Evolutionary conservation across 2,113 vertebrate genomes (phyloP), one percentile per base, ranked within the genome.

Genomic region (Poeciliopsis retropinna): DNA sequence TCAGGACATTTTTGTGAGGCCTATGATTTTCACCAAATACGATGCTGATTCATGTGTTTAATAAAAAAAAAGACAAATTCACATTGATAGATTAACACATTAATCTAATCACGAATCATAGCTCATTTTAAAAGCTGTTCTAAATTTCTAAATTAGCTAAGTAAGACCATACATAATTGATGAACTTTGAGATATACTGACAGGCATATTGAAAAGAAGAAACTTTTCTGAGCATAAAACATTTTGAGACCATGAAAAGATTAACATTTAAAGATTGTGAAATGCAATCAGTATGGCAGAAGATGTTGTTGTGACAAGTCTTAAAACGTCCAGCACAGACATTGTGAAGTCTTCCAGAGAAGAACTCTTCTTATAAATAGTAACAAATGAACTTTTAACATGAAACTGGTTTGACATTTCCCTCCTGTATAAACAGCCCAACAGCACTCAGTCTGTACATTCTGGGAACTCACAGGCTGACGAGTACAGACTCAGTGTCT

Each of bases 401-500:
- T 30, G 61, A 57, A 57, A 57, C 29, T 15, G 27, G 61, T 19
- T 63, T 6, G 31, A 63, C 14, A 1, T 63, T 63, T 30, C 15
- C 61, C 61, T 17, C 19, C 39, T 39, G 25, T 27, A n/a, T 66
- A 77, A 69, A 61, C 70, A 72, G 22, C 25, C 9, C 25, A 57
- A 57, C 47, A 78, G 34, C 60, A 76, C 30, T 47, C 74, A 57
- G 51, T 62, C 61, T 69, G 60, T 47, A 22, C 39, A 61, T 77
- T 62, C 67, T 71, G 57, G 75, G 54, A 76, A 64, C 37, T 47
- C 72, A 15, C 39, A 41, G 39, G 37, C 37, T 39, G 37, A 70
- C 73, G 64, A 61, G 76, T 72, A 37, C 15, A n/a, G 28, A 39
- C 51, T 64, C 32, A 9, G 0, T 60, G 60, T 65, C 5, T n/a